These are phyloP conservation scores for Callospermophilus lateralis DNA, from an alignment of 2,113 vertebrate genomes.

Conservation along the genomic window DNA sequence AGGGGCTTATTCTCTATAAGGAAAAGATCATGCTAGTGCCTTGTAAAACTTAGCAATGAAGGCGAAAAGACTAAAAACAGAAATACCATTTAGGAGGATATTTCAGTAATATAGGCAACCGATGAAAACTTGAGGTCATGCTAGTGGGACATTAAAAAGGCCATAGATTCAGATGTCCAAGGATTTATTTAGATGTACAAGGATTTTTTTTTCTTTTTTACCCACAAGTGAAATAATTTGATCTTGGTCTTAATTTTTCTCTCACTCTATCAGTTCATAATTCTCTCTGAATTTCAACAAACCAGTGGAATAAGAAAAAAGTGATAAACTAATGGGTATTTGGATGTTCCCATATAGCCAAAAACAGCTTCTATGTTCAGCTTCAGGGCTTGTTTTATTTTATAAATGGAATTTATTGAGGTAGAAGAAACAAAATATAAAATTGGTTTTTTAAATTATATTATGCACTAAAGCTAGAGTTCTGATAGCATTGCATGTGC, in stretches of 20 bases:
- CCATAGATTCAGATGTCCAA: neutral
- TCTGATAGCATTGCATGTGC: neutral
- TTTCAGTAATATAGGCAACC: neutral
- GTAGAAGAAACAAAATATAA: neutral
- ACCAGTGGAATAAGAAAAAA: neutral
- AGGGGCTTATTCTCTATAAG: neutral
- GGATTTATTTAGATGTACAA: neutral
- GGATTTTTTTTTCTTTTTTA: neutral
- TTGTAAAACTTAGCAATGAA: constrained; percentile 7
- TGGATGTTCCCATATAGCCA: neutral
- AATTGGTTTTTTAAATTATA: neutral
- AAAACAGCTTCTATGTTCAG: constrained; percentile 20
- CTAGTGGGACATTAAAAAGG: neutral
- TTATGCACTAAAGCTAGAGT: neutral
- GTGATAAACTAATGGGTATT: neutral
- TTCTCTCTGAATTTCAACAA: constrained; percentile 11
- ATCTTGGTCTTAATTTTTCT: neutral
- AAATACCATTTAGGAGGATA: neutral
- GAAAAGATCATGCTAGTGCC: neutral
- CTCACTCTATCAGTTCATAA: neutral
- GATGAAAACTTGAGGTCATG: neutral
- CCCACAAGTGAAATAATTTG: neutral
- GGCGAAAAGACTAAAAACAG: neutral
- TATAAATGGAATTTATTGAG: neutral
- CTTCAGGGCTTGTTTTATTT: neutral